Conservation (phyloP, 2,113 vertebrate genomes). For the Gnathonemus longibarbis region DNA sequence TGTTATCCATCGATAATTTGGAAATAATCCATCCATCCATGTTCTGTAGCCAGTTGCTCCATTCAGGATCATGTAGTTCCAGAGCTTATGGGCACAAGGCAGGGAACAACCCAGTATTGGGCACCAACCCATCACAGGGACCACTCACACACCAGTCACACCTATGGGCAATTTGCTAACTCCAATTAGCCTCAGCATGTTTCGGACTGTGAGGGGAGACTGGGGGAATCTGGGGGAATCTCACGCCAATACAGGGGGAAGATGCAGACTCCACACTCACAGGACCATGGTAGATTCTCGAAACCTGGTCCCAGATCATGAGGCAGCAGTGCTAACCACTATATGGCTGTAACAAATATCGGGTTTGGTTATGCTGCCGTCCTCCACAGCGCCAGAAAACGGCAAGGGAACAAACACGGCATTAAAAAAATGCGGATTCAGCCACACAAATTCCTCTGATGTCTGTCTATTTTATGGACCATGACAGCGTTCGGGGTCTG, state of each 20-base stretch:
- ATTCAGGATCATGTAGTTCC: not conserved
- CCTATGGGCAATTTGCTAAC: not conserved
- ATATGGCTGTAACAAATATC: not conserved
- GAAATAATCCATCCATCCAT: not conserved
- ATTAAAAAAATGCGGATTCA: not conserved
- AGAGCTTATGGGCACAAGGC: not conserved
- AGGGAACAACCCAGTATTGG: not conserved
- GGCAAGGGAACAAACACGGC: not conserved
- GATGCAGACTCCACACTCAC: not conserved
- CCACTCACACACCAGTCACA: not conserved
- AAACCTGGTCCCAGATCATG: too few relatives aligned
- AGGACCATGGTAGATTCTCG: too few relatives aligned
- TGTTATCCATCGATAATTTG: not conserved
- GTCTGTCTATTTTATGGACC: not conserved
- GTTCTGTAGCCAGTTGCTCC: not conserved
- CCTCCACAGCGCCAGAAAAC: not conserved
- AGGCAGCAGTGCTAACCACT: too few relatives aligned
- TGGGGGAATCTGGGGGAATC: not conserved
- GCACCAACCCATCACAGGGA: not conserved
- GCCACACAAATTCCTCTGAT: not conserved
- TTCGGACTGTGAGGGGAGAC: not conserved
- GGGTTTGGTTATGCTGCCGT: not conserved
- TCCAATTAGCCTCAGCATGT: not conserved
- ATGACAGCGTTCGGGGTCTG: not conserved
- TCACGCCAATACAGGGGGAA: not conserved